Percentiles rank a stretch among this genome's conserved stretches.
Evolutionary conservation across 2,797 vertebrate species (phyloP).

Genomic region (Galago senegalensis): DNA sequence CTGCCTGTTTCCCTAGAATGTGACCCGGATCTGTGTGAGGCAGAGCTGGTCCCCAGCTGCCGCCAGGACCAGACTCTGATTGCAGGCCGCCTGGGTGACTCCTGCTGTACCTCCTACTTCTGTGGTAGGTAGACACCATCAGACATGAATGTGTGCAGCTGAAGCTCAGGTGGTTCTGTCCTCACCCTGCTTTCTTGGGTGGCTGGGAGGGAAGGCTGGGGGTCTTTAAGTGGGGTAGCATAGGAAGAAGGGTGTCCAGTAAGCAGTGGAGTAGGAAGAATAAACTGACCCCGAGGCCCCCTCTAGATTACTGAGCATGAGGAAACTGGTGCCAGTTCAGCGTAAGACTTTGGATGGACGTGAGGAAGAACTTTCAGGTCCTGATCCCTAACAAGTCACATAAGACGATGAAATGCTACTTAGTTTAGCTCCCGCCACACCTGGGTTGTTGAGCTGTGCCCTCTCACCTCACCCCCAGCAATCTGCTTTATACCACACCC

Average conservation of each 20-base stretch:
- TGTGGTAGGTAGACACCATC: constrained; percentile 90
- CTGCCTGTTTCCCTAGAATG: constrained; percentile 91
- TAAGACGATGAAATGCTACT: not conserved
- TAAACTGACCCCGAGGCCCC: rapidly evolving
- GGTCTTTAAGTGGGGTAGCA: not conserved
- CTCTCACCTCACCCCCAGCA: no score
- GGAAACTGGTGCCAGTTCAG: not conserved
- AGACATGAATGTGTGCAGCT: rapidly evolving
- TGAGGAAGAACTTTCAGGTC: not conserved
- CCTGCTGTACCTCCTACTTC: constrained; percentile 96
- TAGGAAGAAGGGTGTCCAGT: not conserved
- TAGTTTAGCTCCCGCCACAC: not conserved
- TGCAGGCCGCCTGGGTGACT: constrained; percentile 92
- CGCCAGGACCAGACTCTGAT: constrained; percentile 94
- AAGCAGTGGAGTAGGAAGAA: not conserved
- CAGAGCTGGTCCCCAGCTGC: constrained; percentile 90
- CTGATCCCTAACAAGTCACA: not conserved
- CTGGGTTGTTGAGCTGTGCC: not conserved
- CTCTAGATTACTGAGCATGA: not conserved
- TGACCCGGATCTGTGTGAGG: constrained; percentile 95
- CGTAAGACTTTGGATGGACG: not conserved
- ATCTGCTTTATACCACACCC: not conserved
- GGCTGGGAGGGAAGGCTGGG: not conserved
- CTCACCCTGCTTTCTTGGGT: not conserved
- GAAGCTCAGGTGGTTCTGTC: not conserved